These are phyloP conservation scores for Papilio gigon DNA, from an alignment of 2,888 invertebrate genomes.

Conservation along the genomic window DNA sequence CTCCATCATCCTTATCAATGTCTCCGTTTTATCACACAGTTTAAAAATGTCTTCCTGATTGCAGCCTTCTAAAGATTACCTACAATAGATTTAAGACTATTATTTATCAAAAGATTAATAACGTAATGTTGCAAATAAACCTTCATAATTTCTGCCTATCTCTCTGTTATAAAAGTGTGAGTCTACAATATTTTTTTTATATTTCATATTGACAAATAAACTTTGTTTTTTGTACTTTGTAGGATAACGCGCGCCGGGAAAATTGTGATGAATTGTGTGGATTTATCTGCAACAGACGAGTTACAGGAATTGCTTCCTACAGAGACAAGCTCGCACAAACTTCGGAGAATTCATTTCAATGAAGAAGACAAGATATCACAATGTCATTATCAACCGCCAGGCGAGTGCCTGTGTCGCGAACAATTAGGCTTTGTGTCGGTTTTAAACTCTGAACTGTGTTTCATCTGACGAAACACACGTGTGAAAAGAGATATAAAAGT, in stretches of 20 bases:
- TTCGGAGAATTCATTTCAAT: neutral
- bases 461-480: neutral
- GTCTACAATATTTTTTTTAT: too few species aligned
- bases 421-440: neutral
- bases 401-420: neutral
- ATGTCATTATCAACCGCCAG: neutral
- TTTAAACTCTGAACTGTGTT: neutral
- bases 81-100: neutral
- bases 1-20: conserved; percentile 11
- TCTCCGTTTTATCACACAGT: conserved; percentile 13
- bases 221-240: too few species aligned
- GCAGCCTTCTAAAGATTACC: neutral
- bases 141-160: neutral
- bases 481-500: neutral
- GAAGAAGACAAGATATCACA: neutral
- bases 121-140: neutral
- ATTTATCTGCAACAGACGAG: neutral
- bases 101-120: neutral
- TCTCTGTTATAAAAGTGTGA: neutral
- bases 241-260: neutral
- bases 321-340: neutral
- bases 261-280: conserved; percentile 19
- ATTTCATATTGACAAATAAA: neutral
- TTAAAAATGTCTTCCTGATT: conserved; percentile 9
- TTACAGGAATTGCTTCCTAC: neutral